A percentile compares a stretch with the other conserved stretches of the same genome.
Conservation (phyloP, 1,140 invertebrate genomes). For the Drosophila melanogaster region Release_6_plus_ISO1_MT NT_033779.5:9154501-9155000, state of each 20-base stretch:
- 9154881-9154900: too few relatives aligned
- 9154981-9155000: background rate
- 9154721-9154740: constrained; percentile 88
- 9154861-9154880: too few relatives aligned
- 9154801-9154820: too few relatives aligned
- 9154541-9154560: constrained; percentile 55
- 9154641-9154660: constrained; percentile 74
- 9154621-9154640: constrained; percentile 21
- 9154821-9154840: too few relatives aligned
- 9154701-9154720: constrained; percentile 88
- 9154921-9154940: too few relatives aligned
- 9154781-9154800: background rate
- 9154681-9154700: constrained; percentile 83
- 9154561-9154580: constrained; percentile 35
- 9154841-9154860: too few relatives aligned
- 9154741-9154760: constrained; percentile 89
- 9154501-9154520: constrained; percentile 69
- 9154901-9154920: too few relatives aligned
- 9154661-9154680: constrained; percentile 85
- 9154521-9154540: constrained; percentile 71
- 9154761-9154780: constrained; percentile 85
- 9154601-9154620: constrained; percentile 68
- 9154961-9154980: background rate
- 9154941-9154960: too few relatives aligned
- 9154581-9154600: constrained; percentile 60